A percentile compares a stretch with the other conserved stretches of the same genome.
phyloP scores from a whole-genome alignment of 2,888 invertebrate species.

The Himalopsyche anomala region DNA sequence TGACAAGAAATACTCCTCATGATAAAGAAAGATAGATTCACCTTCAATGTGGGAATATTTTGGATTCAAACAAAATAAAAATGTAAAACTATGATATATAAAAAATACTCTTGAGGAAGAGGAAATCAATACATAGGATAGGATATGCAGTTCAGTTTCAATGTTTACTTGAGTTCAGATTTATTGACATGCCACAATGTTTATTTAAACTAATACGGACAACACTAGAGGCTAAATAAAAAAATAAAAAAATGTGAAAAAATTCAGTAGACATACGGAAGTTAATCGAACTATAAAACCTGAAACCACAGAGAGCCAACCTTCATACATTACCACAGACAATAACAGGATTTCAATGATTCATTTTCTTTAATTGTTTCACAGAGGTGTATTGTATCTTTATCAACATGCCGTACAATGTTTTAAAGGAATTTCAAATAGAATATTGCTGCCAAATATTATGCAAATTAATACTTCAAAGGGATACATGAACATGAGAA shows the following conservation, averaged over 20 bases:
- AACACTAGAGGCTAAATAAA: conserved; percentile 11
- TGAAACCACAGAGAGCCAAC: neutral
- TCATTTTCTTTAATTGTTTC: neutral
- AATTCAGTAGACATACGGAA: neutral
- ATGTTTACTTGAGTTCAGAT: neutral
- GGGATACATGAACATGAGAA: conserved; percentile 3
- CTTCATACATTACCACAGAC: neutral
- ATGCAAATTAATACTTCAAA: neutral
- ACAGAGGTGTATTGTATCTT: neutral
- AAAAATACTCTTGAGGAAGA: too few species aligned
- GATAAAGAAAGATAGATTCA: too few species aligned
- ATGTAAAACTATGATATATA: too few species aligned
- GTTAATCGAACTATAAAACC: neutral
- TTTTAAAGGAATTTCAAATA: conserved; percentile 14
- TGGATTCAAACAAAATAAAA: too few species aligned
- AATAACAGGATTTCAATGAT: too few species aligned
- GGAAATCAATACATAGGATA: too few species aligned
- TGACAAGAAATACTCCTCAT: too few species aligned
- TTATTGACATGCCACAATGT: conserved; percentile 14
- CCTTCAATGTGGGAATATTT: too few species aligned
- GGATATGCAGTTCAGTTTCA: too few species aligned
- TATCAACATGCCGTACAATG: conserved; percentile 7
- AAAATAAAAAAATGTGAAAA: neutral
- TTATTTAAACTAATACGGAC: conserved; percentile 26
- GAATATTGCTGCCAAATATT: too few species aligned